Percentiles rank a stretch among this genome's conserved stretches.
phyloP scores from a whole-genome alignment of 2,888 invertebrate genomes.

The Petrolisthes cinctipes region DNA sequence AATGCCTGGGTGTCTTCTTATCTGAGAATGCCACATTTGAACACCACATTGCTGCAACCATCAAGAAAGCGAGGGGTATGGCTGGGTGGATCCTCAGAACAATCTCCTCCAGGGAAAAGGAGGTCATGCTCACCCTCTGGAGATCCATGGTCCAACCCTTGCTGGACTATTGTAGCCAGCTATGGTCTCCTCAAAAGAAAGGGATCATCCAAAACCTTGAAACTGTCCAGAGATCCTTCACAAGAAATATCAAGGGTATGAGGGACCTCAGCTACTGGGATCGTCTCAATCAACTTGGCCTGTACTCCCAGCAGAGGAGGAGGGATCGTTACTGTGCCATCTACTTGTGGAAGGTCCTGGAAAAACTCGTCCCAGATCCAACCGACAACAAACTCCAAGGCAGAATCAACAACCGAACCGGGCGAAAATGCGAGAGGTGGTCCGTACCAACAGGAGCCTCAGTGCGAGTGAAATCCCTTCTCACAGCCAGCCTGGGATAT shows the following conservation, averaged over 20 bases:
- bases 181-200: conserved; percentile 18
- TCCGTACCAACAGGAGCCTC: neutral
- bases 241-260: conserved; percentile 1
- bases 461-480: too few species aligned
- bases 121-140: too few species aligned
- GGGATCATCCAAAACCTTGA: conserved; percentile 3
- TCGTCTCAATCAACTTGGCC: neutral
- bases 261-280: conserved; percentile 7
- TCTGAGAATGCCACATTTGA: too few species aligned
- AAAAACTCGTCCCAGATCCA: neutral
- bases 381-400: neutral
- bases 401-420: neutral
- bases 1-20: too few species aligned
- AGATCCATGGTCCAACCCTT: too few species aligned
- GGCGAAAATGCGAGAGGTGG: neutral
- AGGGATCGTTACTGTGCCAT: conserved; percentile 7
- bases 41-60: too few species aligned
- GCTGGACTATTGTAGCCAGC: conserved; percentile 34
- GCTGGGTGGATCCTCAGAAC: too few species aligned
- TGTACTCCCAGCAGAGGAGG: too few species aligned
- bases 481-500: too few species aligned
- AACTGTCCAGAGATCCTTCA: neutral
- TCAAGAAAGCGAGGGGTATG: too few species aligned
- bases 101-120: too few species aligned
- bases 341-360: conserved; percentile 19